phyloP scores from a whole-genome alignment of 53 echinoderm and acorn worm species.

The Pentamera pediparva region DNA sequence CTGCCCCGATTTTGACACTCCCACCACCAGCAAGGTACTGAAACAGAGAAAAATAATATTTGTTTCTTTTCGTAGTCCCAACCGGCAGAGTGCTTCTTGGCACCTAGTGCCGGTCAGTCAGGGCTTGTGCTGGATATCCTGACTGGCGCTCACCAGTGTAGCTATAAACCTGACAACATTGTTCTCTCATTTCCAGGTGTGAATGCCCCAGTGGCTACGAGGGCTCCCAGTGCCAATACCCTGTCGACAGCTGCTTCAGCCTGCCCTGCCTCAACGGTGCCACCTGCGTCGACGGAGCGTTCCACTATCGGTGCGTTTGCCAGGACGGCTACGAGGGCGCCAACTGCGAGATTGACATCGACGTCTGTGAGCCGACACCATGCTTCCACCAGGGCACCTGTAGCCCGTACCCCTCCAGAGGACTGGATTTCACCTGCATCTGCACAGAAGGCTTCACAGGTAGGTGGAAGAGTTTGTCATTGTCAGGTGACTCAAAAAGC shows the following conservation, averaged over 20 bases:
- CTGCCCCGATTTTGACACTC: no score
- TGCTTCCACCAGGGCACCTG: conserved; percentile 93
- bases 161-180: neutral
- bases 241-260: conserved; percentile 75
- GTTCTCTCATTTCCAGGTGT: conserved; percentile 47
- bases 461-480: no score
- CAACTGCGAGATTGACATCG: conserved; percentile 81
- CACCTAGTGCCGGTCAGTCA: no score
- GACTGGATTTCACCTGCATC: conserved; percentile 63
- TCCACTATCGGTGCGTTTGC: conserved; percentile 69
- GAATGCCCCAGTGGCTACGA: conserved; percentile 70
- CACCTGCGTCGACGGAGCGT: conserved; percentile 69
- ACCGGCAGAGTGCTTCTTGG: no score
- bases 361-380: conserved; percentile 86
- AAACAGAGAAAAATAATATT: no score
- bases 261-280: conserved; percentile 79
- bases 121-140: no score
- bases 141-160: no score
- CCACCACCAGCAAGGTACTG: no score
- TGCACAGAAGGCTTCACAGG: conserved; percentile 92
- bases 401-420: conserved; percentile 51
- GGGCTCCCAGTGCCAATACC: conserved; percentile 59
- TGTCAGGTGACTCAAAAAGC: no score
- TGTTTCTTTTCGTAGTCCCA: no score
- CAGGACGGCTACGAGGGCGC: conserved; percentile 57